phyloP scores from a whole-genome alignment of 2,113 vertebrate genomes.

The Pelvicachromis taeniatus region DNA sequence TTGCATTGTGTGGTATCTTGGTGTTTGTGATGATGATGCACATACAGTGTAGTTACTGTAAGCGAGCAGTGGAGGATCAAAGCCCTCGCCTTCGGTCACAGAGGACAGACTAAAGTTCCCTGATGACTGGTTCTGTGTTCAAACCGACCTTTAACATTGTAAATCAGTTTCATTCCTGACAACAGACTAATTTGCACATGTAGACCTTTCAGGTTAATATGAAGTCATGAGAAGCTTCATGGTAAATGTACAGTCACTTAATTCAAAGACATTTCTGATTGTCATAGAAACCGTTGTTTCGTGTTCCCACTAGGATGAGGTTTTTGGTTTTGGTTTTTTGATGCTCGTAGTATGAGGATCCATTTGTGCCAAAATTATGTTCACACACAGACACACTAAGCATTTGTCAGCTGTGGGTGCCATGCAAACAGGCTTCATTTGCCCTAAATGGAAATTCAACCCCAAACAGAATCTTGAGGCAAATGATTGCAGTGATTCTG shows the following conservation, averaged over 20 bases:
- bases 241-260: conserved; percentile 43
- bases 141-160: conserved; percentile 3
- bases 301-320: not conserved
- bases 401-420: not conserved
- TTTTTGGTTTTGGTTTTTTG: not conserved
- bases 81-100: conserved; percentile 10
- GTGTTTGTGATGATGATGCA: conserved; percentile 33
- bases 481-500: not conserved
- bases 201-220: conserved; percentile 48
- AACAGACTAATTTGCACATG: conserved; percentile 54
- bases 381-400: not conserved
- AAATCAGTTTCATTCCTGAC: conserved; percentile 27
- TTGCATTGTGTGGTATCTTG: conserved; percentile 20
- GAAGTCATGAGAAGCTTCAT: conserved; percentile 30
- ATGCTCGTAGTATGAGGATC: conserved; percentile 9
- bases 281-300: conserved; percentile 11
- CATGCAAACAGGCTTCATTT: not conserved
- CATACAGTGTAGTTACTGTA: not conserved
- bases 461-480: not conserved
- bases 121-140: conserved; percentile 13
- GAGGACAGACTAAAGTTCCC: not conserved
- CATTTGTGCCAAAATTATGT: not conserved
- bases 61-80: not conserved
- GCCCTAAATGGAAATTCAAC: too few relatives aligned
- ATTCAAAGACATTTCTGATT: conserved; percentile 19